Evolutionary conservation across 2,797 vertebrate genomes (phyloP), one percentile per base, ranked within the genome.

Genomic region (Triplophysa yarkandensis): DNA sequence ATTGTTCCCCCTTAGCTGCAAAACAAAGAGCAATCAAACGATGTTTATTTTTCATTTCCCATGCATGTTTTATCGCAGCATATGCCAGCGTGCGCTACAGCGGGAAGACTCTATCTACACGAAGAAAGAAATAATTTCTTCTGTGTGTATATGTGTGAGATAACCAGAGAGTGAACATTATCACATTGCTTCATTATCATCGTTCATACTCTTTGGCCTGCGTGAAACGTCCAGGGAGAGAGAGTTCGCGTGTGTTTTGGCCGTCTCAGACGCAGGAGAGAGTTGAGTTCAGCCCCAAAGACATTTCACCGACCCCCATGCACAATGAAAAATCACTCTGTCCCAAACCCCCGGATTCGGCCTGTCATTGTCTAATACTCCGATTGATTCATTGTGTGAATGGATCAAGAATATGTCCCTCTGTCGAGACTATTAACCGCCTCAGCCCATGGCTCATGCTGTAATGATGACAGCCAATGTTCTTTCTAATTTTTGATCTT

Each of bases 371-470:
- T 96, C 95, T 97, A 96, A 95, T 94, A 95, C 94, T 92, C 92
- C 94, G 93, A 92, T 93, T 98, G 96, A 98, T 98, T 98, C 97
- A 98, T 98, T 93, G 90, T 85, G 91, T 94, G 95, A 93, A 98
- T 94, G 95, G 94, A 98, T 96, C 95, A 96, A 95, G 95, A 94
- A 96, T 96, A 95, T 95, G 94, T 96, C 95, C 95, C 94, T 92
- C 94, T 93, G 92, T 92, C 93, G 93, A 91, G 95, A 94, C 91
- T 90, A 94, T 96, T 98, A 98, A 97, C 97, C 96, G 94, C 94
- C 93, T 88, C 81, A 90, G 90, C 91, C 95, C 94, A 94, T 95
- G 94, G 93, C 93, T 96, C 93, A 94, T 94, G 93, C 93, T 90
- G 92, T 95, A 97, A 96, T 95, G 96, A 94, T 90, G 85, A 54